Evolutionary conservation across 2,113 vertebrate genomes (phyloP).

Genomic region (Nerophis lumbriciformis): DNA sequence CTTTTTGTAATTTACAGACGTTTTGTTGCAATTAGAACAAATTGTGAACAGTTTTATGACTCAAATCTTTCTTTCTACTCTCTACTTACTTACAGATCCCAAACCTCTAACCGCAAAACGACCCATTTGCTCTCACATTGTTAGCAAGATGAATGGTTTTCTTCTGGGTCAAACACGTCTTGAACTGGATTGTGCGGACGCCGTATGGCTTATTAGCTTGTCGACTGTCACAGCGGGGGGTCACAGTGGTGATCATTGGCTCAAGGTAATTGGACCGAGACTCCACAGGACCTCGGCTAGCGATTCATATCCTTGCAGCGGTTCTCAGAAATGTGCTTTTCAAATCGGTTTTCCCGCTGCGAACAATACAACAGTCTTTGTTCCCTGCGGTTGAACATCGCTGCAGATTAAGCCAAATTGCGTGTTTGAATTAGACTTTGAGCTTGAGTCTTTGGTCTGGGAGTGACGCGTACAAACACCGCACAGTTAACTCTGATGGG

Average conservation of each 20-base stretch:
- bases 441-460: too few relatives aligned
- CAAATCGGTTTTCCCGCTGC: background rate
- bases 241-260: constrained; percentile 8
- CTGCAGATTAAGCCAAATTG: too few relatives aligned
- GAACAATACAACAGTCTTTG: background rate
- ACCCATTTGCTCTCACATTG: constrained; percentile 48
- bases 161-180: constrained; percentile 40
- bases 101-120: constrained; percentile 22
- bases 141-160: constrained; percentile 29
- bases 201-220: constrained; percentile 34
- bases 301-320: constrained; percentile 6
- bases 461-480: too few relatives aligned
- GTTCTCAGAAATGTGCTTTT: constrained; percentile 9
- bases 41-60: too few relatives aligned
- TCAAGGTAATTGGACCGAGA: constrained; percentile 20
- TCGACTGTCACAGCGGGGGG: constrained; percentile 10
- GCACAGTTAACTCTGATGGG: too few relatives aligned
- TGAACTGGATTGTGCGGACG: constrained; percentile 31
- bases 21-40: too few relatives aligned
- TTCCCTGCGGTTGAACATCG: background rate
- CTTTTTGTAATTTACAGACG: too few relatives aligned
- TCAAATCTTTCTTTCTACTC: background rate
- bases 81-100: constrained; percentile 45
- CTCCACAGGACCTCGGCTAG: constrained; percentile 12
- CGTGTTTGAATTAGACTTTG: too few relatives aligned